Conservation (phyloP, 1,140 invertebrate genomes). For the Sarcophaga peregrina region DNA sequence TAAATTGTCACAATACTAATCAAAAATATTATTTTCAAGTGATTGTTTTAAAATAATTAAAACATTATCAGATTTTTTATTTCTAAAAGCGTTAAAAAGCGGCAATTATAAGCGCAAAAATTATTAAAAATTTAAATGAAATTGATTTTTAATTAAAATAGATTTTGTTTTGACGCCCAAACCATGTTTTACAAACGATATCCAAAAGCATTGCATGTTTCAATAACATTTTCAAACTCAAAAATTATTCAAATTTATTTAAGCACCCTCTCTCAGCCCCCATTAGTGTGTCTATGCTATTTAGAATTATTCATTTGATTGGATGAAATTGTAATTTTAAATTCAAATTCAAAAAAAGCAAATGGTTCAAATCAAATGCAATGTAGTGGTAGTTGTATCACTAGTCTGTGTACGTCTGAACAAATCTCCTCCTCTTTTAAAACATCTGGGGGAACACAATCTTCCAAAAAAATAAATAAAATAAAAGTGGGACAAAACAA, state of each 20-base stretch:
- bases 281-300: too few relatives aligned
- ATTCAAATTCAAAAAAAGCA: background rate
- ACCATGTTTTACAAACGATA: constrained; percentile 24
- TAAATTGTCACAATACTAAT: too few relatives aligned
- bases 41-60: too few relatives aligned
- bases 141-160: too few relatives aligned
- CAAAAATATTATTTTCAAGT: too few relatives aligned
- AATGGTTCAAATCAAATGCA: background rate
- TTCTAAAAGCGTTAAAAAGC: too few relatives aligned
- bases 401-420: background rate
- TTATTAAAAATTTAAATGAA: too few relatives aligned
- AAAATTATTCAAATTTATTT: too few relatives aligned
- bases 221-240: background rate
- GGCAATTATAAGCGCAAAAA: too few relatives aligned
- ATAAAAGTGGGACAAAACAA: background rate
- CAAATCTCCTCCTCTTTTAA: background rate
- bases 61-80: too few relatives aligned
- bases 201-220: background rate
- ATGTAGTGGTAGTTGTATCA: background rate
- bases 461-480: background rate
- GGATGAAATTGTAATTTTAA: background rate
- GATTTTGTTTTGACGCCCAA: background rate
- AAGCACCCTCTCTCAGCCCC: too few relatives aligned
- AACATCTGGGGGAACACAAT: background rate
- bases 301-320: background rate